A percentile compares a stretch with the other conserved stretches of the same genome.
Conservation (phyloP, 2,888 invertebrate species). For the Seladonia tumulorum region DNA sequence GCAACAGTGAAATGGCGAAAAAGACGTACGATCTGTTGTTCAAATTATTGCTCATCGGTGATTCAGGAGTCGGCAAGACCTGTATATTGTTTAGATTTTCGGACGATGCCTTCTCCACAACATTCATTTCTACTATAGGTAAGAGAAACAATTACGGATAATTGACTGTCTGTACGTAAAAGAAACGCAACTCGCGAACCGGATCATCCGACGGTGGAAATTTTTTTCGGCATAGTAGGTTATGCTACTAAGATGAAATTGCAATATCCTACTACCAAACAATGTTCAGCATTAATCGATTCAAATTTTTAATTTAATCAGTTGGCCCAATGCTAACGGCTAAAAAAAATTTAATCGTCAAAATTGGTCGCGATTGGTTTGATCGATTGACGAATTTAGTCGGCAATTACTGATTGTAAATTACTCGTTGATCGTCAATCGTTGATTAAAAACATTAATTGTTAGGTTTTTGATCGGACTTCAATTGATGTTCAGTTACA, state of each 20-base stretch:
- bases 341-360: neutral
- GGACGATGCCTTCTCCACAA: conserved; percentile 97
- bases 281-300: neutral
- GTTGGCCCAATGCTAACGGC: neutral
- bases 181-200: neutral
- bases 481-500: neutral
- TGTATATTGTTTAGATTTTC: conserved; percentile 97
- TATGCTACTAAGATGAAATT: conserved; percentile 28
- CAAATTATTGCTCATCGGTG: conserved; percentile 96
- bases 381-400: neutral
- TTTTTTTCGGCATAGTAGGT: conserved; percentile 37
- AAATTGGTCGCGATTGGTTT: neutral
- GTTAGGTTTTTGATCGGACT: neutral
- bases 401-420: neutral
- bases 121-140: conserved; percentile 98
- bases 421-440: neutral
- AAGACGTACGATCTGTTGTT: conserved; percentile 97
- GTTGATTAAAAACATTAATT: neutral
- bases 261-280: neutral
- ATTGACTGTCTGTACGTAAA: neutral
- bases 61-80: conserved; percentile 97
- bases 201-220: conserved; percentile 6
- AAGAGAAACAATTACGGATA: conserved; percentile 82
- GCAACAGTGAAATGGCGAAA: conserved; percentile 90
- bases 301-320: neutral